Percentiles rank a stretch among this genome's conserved stretches.
Conservation (phyloP, 2,888 invertebrate genomes). For the Dromius quadrimaculatus region DNA sequence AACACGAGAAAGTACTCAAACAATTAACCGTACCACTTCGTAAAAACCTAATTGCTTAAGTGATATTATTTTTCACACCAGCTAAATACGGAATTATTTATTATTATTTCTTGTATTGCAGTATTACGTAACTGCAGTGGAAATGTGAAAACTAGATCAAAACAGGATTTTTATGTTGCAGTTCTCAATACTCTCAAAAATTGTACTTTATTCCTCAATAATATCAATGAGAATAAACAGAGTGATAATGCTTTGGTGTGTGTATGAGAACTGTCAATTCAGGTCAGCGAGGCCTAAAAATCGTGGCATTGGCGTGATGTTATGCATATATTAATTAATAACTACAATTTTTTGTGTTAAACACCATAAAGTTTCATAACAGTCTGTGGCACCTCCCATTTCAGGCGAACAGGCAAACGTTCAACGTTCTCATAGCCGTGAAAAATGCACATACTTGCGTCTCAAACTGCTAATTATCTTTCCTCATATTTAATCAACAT, state of each 20-base stretch:
- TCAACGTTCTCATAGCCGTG: constrained; percentile 11
- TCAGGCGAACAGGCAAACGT: neutral
- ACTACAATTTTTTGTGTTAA: constrained; percentile 9
- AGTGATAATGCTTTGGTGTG: too few relatives aligned
- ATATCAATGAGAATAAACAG: too few relatives aligned
- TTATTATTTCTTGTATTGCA: too few relatives aligned
- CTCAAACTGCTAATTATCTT: constrained; percentile 45
- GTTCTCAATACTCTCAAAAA: too few relatives aligned
- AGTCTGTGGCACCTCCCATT: constrained; percentile 16
- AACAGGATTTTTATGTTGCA: too few relatives aligned
- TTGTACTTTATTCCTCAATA: too few relatives aligned
- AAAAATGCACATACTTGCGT: constrained; percentile 28
- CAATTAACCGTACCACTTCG: constrained; percentile 21
- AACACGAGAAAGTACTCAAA: constrained; percentile 29
- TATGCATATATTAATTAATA: constrained; percentile 30
- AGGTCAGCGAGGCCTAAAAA: neutral
- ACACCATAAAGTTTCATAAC: constrained; percentile 20
- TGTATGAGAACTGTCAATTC: too few relatives aligned
- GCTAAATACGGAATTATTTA: neutral
- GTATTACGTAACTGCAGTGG: too few relatives aligned
- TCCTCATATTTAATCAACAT: constrained; percentile 48
- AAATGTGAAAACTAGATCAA: too few relatives aligned
- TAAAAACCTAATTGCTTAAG: constrained; percentile 31
- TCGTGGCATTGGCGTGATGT: constrained; percentile 14
- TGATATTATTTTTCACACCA: constrained; percentile 28